Percentiles rank a stretch among this genome's conserved stretches.
Conservation (phyloP, 1,140 invertebrate species). For the Mycetomoellerius zeteki region DNA sequence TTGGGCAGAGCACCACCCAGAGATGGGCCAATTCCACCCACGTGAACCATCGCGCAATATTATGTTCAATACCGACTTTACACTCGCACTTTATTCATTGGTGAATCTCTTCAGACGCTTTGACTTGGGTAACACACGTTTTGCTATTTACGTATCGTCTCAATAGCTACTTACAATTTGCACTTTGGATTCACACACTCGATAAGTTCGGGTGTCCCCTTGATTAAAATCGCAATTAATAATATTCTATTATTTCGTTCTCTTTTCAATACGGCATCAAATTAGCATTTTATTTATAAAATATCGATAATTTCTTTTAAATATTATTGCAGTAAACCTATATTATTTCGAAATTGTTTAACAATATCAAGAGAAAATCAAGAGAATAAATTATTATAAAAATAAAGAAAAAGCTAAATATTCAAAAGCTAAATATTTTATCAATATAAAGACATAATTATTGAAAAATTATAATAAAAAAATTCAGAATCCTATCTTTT, state of each 20-base stretch:
- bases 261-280: not conserved
- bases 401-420: no score
- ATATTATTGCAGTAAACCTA: not conserved
- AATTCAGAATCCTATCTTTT: no score
- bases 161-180: conserved; percentile 10
- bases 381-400: no score
- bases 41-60: conserved; percentile 85
- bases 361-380: no score
- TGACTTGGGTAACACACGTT: not conserved
- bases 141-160: not conserved
- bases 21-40: conserved; percentile 87
- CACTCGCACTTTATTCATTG: conserved; percentile 22
- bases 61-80: not conserved
- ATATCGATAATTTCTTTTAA: not conserved
- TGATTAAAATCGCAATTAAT: conserved; percentile 7
- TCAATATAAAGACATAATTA: no score
- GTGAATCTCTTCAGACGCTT: not conserved
- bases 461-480: no score
- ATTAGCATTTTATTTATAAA: not conserved
- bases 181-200: not conserved
- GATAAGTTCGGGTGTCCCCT: not conserved
- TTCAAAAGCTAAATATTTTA: no score
- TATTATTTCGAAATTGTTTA: not conserved
- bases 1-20: conserved; percentile 91
- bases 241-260: not conserved